A percentile compares a stretch with the other conserved stretches of the same genome.
Conservation (phyloP, 2,113 vertebrate species). For the Synchiropus splendidus region DNA sequence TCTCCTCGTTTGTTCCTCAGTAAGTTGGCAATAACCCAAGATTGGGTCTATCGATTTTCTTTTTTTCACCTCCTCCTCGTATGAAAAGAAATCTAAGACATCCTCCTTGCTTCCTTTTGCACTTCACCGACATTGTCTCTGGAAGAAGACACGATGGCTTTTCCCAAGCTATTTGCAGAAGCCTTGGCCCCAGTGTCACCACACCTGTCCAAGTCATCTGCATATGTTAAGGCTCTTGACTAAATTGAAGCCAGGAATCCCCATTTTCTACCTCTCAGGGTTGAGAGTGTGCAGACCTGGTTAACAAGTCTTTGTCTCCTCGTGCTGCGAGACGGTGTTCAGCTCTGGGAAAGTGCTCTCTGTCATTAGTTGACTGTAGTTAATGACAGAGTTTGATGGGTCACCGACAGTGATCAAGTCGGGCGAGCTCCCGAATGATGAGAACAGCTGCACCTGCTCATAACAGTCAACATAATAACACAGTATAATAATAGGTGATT, state of each 20-base stretch:
- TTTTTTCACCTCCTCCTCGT: conserved; percentile 19
- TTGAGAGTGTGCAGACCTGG: conserved; percentile 13
- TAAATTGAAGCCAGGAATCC: conserved; percentile 43
- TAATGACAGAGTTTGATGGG: conserved; percentile 80
- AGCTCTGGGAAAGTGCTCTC: conserved; percentile 55
- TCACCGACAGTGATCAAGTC: conserved; percentile 69
- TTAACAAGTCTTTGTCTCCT: conserved; percentile 55
- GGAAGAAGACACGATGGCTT: no score
- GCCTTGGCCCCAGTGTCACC: no score
- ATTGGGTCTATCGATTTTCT: conserved; percentile 53
- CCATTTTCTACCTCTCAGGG: conserved; percentile 22
- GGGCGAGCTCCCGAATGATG: conserved; percentile 60
- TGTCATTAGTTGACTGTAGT: conserved; percentile 70
- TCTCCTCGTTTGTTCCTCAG: conserved; percentile 42
- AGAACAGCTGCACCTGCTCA: no score
- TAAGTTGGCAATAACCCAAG: conserved; percentile 46
- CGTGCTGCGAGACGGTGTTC: conserved; percentile 51
- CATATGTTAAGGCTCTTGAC: conserved; percentile 16
- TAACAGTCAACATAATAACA: no score
- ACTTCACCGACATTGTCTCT: no score
- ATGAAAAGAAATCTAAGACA: conserved; percentile 59
- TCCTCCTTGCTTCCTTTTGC: conserved; percentile 7
- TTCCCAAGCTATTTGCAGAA: no score
- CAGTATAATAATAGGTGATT: conserved; percentile 43
- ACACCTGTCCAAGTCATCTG: no score